Conservation (phyloP, 2,113 vertebrate genomes). For the Oryzias javanicus region DNA sequence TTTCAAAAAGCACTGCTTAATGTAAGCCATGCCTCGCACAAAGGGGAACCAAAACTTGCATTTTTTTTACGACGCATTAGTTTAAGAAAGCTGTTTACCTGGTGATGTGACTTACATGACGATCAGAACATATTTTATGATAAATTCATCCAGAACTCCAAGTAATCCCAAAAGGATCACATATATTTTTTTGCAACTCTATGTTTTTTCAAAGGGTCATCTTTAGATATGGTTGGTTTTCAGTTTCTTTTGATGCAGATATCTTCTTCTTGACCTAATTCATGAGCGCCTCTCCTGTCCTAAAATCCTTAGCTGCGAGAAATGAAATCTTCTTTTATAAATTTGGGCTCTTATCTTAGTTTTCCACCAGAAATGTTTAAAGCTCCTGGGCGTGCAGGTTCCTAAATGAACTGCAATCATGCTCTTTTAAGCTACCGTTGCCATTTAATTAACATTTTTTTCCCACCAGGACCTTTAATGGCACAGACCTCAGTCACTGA, state of each 20-base stretch:
- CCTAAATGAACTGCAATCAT: slow-evolving; percentile 8
- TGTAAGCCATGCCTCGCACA: too few species aligned
- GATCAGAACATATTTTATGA: too few species aligned
- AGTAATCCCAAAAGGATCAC: too few species aligned
- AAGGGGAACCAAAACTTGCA: too few species aligned
- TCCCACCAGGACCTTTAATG: slow-evolving; percentile 48
- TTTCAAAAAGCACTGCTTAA: too few species aligned
- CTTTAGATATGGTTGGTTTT: slow-evolving; percentile 16
- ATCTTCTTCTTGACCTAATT: slow-evolving; percentile 47
- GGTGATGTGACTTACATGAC: too few species aligned
- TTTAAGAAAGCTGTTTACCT: too few species aligned
- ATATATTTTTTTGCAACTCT: too few species aligned
- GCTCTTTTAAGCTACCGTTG: slow-evolving; percentile 36
- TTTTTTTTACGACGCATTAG: too few species aligned
- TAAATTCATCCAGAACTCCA: too few species aligned
- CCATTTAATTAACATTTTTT: slow-evolving; percentile 41
- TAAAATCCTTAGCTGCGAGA: slow-evolving; percentile 24
- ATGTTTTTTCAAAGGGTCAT: slow-evolving; percentile 12
- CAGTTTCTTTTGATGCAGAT: slow-evolving; percentile 18
- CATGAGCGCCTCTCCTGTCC: slow-evolving; percentile 49
- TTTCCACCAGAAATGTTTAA: slow-evolving; percentile 9
- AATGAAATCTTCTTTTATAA: slow-evolving; percentile 53
- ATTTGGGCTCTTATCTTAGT: slow-evolving; percentile 31
- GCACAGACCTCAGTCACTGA: slow-evolving; percentile 38
- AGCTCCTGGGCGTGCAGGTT: slow-evolving; percentile 16